phyloP scores from a whole-genome alignment of 2,797 vertebrate species.

The Aphelocoma californica region DNA sequence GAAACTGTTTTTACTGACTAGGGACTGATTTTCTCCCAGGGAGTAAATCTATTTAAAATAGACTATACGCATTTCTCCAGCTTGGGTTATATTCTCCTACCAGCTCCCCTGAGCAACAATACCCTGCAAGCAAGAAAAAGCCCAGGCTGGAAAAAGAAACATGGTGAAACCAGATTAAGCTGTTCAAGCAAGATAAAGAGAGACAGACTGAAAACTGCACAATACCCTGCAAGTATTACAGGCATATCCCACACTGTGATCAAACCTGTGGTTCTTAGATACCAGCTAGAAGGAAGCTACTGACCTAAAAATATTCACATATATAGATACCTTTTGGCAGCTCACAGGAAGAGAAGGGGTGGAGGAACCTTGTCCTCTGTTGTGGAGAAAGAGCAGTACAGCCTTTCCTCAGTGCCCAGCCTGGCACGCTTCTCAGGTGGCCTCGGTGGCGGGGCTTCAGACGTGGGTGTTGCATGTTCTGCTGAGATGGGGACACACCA shows the following conservation, averaged over 20 bases:
- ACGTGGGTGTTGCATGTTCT: not conserved
- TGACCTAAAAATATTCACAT: not conserved
- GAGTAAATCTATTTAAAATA: not conserved
- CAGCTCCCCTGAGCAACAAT: conserved; percentile 2
- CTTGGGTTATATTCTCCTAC: not conserved
- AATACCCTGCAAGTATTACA: not conserved
- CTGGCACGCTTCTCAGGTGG: not conserved
- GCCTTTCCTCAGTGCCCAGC: not conserved
- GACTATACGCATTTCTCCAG: not conserved
- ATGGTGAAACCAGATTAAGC: not conserved
- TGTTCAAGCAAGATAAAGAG: conserved; percentile 19
- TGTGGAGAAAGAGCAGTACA: not conserved
- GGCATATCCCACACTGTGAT: not conserved
- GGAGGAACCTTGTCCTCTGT: not conserved
- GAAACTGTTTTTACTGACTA: conserved; percentile 22
- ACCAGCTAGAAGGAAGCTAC: not conserved
- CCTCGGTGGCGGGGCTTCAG: not conserved
- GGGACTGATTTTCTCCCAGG: not conserved
- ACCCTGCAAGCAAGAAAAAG: not conserved
- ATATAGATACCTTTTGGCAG: not conserved
- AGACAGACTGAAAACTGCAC: not conserved
- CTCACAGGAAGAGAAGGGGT: not conserved
- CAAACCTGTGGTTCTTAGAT: not conserved
- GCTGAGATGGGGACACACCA: not conserved
- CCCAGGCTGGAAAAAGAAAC: not conserved